Percentiles rank a stretch among this genome's conserved stretches.
Conservation (phyloP, 2,888 invertebrate species). For the Boloria euphrosyne region DNA sequence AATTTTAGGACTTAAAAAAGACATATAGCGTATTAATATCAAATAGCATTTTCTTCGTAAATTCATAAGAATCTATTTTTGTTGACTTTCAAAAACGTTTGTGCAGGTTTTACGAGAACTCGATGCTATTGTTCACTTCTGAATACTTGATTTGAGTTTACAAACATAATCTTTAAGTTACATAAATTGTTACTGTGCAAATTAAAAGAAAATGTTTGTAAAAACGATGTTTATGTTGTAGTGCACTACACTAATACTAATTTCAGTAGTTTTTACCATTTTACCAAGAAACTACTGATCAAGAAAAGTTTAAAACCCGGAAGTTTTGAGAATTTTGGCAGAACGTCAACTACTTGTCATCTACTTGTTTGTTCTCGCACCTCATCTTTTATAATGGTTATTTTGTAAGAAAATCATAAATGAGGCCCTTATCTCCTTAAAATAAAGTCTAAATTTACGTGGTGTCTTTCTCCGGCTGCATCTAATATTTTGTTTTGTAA, state of each 20-base stretch:
- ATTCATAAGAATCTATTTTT: slow-evolving; percentile 13
- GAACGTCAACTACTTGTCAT: slow-evolving; percentile 54
- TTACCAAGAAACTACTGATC: slow-evolving; percentile 8
- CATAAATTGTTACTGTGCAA: too few relatives aligned
- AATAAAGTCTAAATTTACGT: slow-evolving; percentile 13
- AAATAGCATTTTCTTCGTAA: too few relatives aligned
- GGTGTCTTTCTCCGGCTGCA: too few relatives aligned
- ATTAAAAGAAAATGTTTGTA: too few relatives aligned
- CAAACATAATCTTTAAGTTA: too few relatives aligned
- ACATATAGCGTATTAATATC: too few relatives aligned
- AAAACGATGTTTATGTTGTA: too few relatives aligned
- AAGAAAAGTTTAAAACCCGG: slow-evolving; percentile 43
- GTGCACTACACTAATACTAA: too few relatives aligned
- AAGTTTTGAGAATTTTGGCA: slow-evolving; percentile 53
- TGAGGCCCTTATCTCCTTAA: neutral
- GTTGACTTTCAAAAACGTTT: slow-evolving; percentile 25
- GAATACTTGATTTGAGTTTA: neutral
- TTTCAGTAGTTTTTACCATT: neutral
- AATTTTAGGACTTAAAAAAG: too few relatives aligned
- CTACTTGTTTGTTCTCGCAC: slow-evolving; percentile 20
- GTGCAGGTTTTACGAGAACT: slow-evolving; percentile 24
- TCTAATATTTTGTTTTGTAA: neutral
- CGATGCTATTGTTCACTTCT: neutral
- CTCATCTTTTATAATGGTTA: slow-evolving; percentile 10
- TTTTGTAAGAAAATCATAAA: neutral